Percentiles rank a stretch among this genome's conserved stretches.
These are phyloP conservation scores for Hypomecis atomaria DNA, from an alignment of 2,888 invertebrate species.

Conservation along the genomic window DNA sequence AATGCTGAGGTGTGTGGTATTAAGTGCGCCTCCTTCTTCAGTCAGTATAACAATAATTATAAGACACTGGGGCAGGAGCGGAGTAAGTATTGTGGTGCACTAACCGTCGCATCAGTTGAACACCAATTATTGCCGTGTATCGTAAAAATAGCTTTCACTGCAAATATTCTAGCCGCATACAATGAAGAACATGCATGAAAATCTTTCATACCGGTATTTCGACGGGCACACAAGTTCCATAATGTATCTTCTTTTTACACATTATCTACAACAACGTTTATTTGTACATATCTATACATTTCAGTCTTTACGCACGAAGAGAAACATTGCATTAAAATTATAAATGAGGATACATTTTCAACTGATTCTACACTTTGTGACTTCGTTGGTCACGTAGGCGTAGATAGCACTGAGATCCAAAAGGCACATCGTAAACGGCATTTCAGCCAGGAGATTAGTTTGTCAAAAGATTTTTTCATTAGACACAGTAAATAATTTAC, in stretches of 20 bases:
- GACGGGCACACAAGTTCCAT: conserved; percentile 62
- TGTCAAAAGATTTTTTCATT: conserved; percentile 22
- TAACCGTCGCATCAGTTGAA: conserved; percentile 1
- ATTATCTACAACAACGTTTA: conserved; percentile 67
- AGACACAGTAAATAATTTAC: conserved; percentile 33
- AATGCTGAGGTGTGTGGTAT: not conserved
- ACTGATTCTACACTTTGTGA: conserved; percentile 43
- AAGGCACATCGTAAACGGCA: conserved; percentile 73
- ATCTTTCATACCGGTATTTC: conserved; percentile 48
- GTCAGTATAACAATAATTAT: not conserved
- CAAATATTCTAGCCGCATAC: conserved; percentile 44
- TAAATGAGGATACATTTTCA: conserved; percentile 43
- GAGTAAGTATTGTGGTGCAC: not conserved
- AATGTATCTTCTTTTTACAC: conserved; percentile 61
- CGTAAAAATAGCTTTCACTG: conserved; percentile 25
- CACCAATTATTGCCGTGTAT: not conserved
- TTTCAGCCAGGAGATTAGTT: conserved; percentile 47
- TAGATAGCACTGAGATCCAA: conserved; percentile 55
- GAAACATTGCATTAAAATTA: conserved; percentile 55
- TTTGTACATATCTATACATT: conserved; percentile 70
- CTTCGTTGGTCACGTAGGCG: conserved; percentile 61
- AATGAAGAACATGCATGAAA: conserved; percentile 42
- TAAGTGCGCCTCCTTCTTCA: not conserved
- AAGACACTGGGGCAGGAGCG: not conserved
- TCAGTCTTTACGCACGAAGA: conserved; percentile 69